A percentile compares a stretch with the other conserved stretches of the same genome.
Conservation (phyloP, 2,113 vertebrate species). For the Phrynosoma blainvillii region DNA sequence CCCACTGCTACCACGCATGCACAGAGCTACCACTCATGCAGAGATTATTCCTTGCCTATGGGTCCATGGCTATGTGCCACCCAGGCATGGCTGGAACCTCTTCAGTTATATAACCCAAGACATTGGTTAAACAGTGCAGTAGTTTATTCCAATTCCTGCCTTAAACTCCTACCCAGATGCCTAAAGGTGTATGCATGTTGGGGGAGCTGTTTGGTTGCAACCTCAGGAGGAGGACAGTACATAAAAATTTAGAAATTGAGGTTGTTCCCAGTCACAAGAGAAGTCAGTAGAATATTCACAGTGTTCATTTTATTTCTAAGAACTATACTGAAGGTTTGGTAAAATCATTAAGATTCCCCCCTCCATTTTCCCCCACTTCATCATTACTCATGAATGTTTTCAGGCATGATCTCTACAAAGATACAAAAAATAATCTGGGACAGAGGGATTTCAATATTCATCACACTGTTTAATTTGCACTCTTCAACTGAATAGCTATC, state of each 20-base stretch:
- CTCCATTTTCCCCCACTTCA: neutral
- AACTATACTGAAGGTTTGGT: conserved; percentile 16
- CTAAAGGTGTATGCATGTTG: neutral
- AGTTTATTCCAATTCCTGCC: neutral
- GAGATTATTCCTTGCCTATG: neutral
- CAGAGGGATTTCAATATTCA: conserved; percentile 49
- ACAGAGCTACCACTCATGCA: no score
- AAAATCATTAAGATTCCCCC: conserved; percentile 19
- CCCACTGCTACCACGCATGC: no score
- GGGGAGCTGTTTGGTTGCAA: neutral
- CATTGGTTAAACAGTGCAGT: neutral
- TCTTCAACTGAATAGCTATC: conserved; percentile 57
- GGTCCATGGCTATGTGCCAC: neutral
- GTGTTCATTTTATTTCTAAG: conserved; percentile 44
- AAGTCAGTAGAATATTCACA: neutral
- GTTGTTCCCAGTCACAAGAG: neutral
- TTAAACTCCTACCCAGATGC: neutral
- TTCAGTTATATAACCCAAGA: no score
- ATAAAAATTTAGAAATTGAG: neutral
- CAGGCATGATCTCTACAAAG: conserved; percentile 45
- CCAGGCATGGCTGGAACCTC: neutral
- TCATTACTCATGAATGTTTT: conserved; percentile 44
- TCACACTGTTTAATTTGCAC: conserved; percentile 42
- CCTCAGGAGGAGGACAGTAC: neutral
- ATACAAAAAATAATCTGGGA: conserved; percentile 47